Evolutionary conservation across 2,888 invertebrate species (phyloP), one percentile per base, ranked within the genome.

Genomic region (Drosophila phalerata): DNA sequence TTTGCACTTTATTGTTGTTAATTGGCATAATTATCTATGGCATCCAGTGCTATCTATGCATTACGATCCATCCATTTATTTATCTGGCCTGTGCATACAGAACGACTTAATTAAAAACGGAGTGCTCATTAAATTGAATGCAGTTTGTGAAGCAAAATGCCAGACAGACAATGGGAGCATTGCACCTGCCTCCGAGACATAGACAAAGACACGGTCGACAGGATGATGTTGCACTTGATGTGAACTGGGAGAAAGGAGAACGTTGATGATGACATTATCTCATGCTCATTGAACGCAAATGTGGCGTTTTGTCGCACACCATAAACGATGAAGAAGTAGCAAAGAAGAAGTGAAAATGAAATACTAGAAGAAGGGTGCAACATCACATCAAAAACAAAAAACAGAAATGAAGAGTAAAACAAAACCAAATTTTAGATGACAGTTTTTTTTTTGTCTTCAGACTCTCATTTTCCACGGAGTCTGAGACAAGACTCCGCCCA

Each of bases 281-380:
- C 85, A 87, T 87, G 85, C 85, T 85, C 85, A 87, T 85, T 85
- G 85, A 83, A 81, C 83, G 75, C 83, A 85, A 85, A 85, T 85
- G 85, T 87, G 85, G 80, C 85, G 83, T 85, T 81, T 72, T 76
- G 83, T 77, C 79, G 72, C 73, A 81, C 81, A 74, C 71, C 84
- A 83, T 77, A 76, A 76, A 82, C 48, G 49, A 47, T 52, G 51
- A n/a, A 51, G 53, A 58, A 47, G 37, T 34, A 17, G 52, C 11
- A 43, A 48, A 43, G 38, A 48, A 43, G 38, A 25, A 17, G 40
- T 42, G 64, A 45, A 43, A 60, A 37, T 64, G 43, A 42, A 57
- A 30, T 5, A 37, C 5, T n/a, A 45, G 47, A 28, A 13, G 42
- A 32, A 49, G 43, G 47, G 48, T 3, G 32, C 17, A 30, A 25